Conservation (phyloP, 2,888 invertebrate species). For the Lasioglossum oenotherae region DNA sequence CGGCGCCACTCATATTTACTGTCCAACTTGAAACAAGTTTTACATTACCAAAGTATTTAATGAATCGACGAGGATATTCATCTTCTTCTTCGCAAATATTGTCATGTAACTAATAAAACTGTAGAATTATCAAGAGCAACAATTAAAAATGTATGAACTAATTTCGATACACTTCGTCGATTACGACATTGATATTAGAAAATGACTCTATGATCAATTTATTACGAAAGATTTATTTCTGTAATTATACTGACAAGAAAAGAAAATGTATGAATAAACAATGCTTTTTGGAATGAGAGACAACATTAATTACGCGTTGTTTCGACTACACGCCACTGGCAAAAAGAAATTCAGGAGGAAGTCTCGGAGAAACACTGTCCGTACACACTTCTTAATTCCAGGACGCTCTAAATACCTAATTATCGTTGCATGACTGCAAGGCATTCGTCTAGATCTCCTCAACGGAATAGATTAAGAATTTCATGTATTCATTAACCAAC, state of each 20-base stretch:
- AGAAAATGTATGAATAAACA: neutral
- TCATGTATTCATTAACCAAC: neutral
- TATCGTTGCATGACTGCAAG: slow-evolving; percentile 76
- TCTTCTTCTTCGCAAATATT: too few relatives aligned
- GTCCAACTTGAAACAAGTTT: too few relatives aligned
- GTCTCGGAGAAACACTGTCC: slow-evolving; percentile 44
- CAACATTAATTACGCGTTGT: neutral
- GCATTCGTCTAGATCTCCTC: slow-evolving; percentile 16
- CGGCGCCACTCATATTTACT: too few relatives aligned
- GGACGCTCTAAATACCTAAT: slow-evolving; percentile 78
- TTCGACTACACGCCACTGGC: neutral
- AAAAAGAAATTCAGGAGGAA: slow-evolving; percentile 54
- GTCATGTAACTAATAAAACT: neutral
- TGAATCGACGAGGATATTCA: too few relatives aligned
- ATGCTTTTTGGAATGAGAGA: neutral
- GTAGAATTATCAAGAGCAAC: neutral
- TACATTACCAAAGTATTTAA: too few relatives aligned
- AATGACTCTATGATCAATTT: neutral
- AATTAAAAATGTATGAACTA: too few relatives aligned
- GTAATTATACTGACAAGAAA: neutral
- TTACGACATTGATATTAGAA: too few relatives aligned
- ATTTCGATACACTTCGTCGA: too few relatives aligned
- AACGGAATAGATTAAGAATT: neutral
- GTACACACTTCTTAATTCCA: slow-evolving; percentile 74
- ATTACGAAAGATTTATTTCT: neutral